Percentiles rank a stretch among this genome's conserved stretches.
phyloP scores from a whole-genome alignment of 2,113 vertebrate genomes.

The Tyrannus savana region DNA sequence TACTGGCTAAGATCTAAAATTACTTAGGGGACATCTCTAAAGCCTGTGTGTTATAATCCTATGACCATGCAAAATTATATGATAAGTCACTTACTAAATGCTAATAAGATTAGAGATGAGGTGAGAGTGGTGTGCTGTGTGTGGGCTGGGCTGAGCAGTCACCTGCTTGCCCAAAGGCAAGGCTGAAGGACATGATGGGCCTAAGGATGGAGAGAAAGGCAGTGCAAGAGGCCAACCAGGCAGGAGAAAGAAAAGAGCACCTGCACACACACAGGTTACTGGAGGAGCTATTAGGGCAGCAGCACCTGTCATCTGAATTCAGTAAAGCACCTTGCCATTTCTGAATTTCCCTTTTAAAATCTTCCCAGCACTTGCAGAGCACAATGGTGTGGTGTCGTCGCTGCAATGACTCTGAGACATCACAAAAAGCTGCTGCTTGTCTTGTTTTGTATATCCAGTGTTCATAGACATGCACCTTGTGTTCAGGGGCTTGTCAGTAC shows the following conservation, averaged over 20 bases:
- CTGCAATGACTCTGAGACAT: not conserved
- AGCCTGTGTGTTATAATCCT: not conserved
- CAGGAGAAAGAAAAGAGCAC: not conserved
- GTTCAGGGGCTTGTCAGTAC: not conserved
- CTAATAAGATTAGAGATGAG: not conserved
- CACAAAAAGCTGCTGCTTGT: not conserved
- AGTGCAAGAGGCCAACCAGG: not conserved
- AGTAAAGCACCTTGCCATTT: not conserved
- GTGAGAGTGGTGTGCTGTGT: rapidly evolving
- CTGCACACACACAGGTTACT: not conserved
- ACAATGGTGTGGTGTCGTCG: rapidly evolving
- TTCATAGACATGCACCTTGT: not conserved
- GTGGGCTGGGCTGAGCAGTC: not conserved
- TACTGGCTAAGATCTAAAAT: not conserved
- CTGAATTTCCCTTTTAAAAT: not conserved
- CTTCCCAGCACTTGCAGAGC: not conserved
- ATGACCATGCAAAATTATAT: not conserved
- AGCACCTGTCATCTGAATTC: not conserved
- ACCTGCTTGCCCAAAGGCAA: not conserved
- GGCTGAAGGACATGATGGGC: too few relatives aligned
- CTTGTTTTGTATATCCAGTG: not conserved
- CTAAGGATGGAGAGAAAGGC: not conserved
- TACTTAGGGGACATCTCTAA: not conserved
- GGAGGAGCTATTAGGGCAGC: not conserved
- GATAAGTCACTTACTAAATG: not conserved